Evolutionary conservation across 2,888 invertebrate species (phyloP).

Genomic region (Merodon equestris): DNA sequence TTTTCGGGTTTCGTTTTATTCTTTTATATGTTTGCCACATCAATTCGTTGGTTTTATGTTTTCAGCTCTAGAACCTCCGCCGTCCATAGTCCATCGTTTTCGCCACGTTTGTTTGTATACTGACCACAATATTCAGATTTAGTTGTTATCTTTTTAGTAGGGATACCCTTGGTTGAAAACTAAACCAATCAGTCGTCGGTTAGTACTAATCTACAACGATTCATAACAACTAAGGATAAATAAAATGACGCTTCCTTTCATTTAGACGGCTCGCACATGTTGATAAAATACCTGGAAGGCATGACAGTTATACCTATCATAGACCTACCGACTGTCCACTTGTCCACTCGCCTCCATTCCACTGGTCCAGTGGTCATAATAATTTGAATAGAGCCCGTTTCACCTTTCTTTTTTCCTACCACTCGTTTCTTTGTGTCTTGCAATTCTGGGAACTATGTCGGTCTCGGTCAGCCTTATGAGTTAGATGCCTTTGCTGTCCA

Average conservation of each 20-base stretch:
- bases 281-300: slow-evolving; percentile 23
- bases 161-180: slow-evolving; percentile 36
- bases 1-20: slow-evolving; percentile 23
- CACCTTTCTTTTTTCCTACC: background rate
- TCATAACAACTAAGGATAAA: background rate
- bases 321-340: too few relatives aligned
- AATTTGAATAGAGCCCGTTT: slow-evolving; percentile 64
- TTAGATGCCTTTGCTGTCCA: slow-evolving; percentile 19
- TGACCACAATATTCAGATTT: too few relatives aligned
- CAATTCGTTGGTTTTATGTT: too few relatives aligned
- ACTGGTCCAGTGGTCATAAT: slow-evolving; percentile 41
- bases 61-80: background rate
- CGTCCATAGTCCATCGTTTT: background rate
- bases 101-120: too few relatives aligned
- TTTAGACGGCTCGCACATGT: slow-evolving; percentile 27
- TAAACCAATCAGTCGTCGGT: slow-evolving; percentile 38
- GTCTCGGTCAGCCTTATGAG: slow-evolving; percentile 27
- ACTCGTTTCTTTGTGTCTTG: too few relatives aligned
- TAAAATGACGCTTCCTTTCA: slow-evolving; percentile 19
- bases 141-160: too few relatives aligned
- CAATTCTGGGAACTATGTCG: background rate
- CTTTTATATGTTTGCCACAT: slow-evolving; percentile 32
- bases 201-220: slow-evolving; percentile 21
- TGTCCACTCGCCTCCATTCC: background rate
- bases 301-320: too few relatives aligned